Evolutionary conservation across 2,888 invertebrate species (phyloP).

Genomic region (Ceraclea dissimilis): DNA sequence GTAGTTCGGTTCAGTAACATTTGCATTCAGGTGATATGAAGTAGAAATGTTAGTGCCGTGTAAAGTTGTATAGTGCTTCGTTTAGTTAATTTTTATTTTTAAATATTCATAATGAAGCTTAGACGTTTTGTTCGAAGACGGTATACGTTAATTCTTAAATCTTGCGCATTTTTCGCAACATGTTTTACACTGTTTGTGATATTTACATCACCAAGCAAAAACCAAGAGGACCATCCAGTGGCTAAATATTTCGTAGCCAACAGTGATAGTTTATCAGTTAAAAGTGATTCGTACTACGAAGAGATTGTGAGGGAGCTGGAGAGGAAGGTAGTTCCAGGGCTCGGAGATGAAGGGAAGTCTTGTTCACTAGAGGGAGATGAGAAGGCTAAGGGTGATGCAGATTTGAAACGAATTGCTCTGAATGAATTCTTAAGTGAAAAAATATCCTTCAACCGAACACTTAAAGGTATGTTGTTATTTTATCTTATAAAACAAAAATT

Average conservation of each 20-base stretch:
- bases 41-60: not conserved
- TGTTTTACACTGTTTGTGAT: slow-evolving; percentile 9
- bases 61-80: not conserved
- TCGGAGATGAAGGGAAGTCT: slow-evolving; percentile 66
- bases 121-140: slow-evolving; percentile 11
- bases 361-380: slow-evolving; percentile 61
- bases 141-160: slow-evolving; percentile 12
- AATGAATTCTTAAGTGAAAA: slow-evolving; percentile 85
- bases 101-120: slow-evolving; percentile 13
- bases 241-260: slow-evolving; percentile 7
- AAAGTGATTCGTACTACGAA: slow-evolving; percentile 32
- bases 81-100: not conserved
- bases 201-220: slow-evolving; percentile 6
- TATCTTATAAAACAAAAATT: not conserved
- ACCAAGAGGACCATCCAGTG: not conserved
- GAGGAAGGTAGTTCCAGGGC: slow-evolving; percentile 54
- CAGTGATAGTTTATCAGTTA: not conserved
- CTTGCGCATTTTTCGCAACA: slow-evolving; percentile 4
- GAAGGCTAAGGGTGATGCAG: slow-evolving; percentile 56
- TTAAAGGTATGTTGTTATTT: slow-evolving; percentile 46
- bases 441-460: slow-evolving; percentile 74
- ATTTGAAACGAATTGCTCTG: slow-evolving; percentile 76
- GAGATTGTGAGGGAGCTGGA: slow-evolving; percentile 54
- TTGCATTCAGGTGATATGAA: not conserved
- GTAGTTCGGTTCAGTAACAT: too few relatives aligned